Conservation (phyloP, 2,113 vertebrate genomes). For the Alectura lathami region DNA sequence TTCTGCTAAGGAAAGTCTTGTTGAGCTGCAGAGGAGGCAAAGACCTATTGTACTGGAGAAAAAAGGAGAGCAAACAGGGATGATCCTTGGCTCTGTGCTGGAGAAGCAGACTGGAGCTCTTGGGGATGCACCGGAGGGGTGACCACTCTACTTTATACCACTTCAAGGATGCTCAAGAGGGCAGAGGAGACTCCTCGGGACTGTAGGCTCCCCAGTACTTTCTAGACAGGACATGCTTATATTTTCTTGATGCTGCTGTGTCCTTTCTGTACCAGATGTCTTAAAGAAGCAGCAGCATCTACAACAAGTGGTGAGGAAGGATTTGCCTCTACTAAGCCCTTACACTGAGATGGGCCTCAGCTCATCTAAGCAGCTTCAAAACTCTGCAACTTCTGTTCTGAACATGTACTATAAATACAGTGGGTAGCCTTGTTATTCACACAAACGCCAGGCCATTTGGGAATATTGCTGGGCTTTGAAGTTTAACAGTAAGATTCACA, state of each 20-base stretch:
- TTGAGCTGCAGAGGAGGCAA: not conserved
- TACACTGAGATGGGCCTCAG: not conserved
- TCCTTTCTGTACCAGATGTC: not conserved
- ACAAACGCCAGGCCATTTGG: not conserved
- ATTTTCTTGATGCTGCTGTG: not conserved
- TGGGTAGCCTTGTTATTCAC: not conserved
- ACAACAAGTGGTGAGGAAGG: not conserved
- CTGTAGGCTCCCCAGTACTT: not conserved
- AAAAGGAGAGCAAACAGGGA: not conserved
- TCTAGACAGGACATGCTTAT: rapidly evolving
- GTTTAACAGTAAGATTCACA: not conserved
- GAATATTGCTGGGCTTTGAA: constrained; percentile 32
- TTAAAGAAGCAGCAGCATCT: not conserved
- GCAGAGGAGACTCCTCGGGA: not conserved
- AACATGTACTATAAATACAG: not conserved
- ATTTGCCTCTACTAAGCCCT: not conserved
- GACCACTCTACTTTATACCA: not conserved
- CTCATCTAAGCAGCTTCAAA: not conserved
- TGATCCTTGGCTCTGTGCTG: not conserved
- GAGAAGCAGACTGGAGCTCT: not conserved
- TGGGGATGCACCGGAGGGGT: not conserved
- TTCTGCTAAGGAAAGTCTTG: not conserved
- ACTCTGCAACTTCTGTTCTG: not conserved
- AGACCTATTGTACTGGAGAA: not conserved
- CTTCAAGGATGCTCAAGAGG: not conserved